Evolutionary conservation across 2,888 invertebrate species (phyloP).

Genomic region (Cryptocephalus primarius): DNA sequence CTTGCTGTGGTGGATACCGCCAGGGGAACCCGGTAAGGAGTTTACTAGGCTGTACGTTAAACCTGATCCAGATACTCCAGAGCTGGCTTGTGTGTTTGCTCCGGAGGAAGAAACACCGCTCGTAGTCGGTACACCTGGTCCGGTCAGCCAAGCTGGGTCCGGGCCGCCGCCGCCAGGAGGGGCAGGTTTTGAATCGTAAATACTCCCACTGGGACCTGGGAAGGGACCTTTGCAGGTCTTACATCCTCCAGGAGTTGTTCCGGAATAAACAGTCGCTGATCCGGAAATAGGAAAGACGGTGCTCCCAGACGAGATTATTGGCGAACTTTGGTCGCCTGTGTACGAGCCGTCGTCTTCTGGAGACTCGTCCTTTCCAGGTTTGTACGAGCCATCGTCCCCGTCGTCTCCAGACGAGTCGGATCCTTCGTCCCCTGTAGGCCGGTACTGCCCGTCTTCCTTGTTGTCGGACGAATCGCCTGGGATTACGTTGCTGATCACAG

Average conservation of each 20-base stretch:
- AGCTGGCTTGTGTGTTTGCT: neutral
- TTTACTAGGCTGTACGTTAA: slow-evolving; percentile 5
- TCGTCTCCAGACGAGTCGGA: too few relatives aligned
- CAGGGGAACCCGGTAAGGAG: slow-evolving; percentile 13
- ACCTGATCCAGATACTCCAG: slow-evolving; percentile 2
- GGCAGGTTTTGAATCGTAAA: slow-evolving; percentile 17
- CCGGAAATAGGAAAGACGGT: slow-evolving; percentile 1
- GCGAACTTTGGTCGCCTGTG: slow-evolving; percentile 1
- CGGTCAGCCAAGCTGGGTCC: slow-evolving; percentile 7
- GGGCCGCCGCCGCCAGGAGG: slow-evolving; percentile 8
- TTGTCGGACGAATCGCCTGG: too few relatives aligned
- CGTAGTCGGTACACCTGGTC: slow-evolving; percentile 1
- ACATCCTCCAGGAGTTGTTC: neutral
- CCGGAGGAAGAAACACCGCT: neutral
- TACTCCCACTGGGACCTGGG: slow-evolving; percentile 20
- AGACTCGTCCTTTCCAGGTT: too few relatives aligned
- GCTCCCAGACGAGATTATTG: slow-evolving; percentile 1
- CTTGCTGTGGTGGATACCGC: slow-evolving; percentile 11
- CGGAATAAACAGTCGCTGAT: neutral
- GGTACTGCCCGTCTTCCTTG: too few relatives aligned
- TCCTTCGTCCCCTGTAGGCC: too few relatives aligned
- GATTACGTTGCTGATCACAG: too few relatives aligned
- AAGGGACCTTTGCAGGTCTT: slow-evolving; percentile 17
- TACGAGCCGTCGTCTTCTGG: neutral
- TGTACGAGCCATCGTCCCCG: neutral